These are phyloP conservation scores for Cossypha polioptera DNA, from an alignment of 2,797 vertebrate genomes.

Conservation along the genomic window DNA sequence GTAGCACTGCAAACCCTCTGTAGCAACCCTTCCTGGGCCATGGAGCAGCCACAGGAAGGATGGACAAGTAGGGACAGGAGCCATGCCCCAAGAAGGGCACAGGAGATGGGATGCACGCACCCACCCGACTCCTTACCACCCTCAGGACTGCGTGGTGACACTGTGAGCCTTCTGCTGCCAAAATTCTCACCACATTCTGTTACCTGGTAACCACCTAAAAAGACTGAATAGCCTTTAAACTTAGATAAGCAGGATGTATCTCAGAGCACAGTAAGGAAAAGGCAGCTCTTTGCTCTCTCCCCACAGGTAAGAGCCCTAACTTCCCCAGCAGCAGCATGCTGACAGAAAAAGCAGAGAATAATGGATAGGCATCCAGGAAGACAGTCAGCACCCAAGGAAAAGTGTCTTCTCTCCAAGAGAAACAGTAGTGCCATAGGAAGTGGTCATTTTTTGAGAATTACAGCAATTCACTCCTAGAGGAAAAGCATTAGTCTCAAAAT, in stretches of 20 bases:
- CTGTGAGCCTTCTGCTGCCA: not conserved
- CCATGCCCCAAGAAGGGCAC: not conserved
- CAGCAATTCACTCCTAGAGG: not conserved
- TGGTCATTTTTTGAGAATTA: not conserved
- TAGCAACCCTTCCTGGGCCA: not conserved
- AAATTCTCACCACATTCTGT: not conserved
- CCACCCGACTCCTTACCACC: not conserved
- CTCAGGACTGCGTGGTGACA: not conserved
- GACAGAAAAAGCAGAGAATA: not conserved
- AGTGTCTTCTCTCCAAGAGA: not conserved
- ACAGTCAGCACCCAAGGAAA: not conserved
- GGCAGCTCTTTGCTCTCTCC: not conserved
- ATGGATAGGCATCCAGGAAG: not conserved
- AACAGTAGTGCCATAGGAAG: not conserved
- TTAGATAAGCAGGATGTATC: not conserved
- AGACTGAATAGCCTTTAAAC: not conserved
- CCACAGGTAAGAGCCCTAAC: not conserved
- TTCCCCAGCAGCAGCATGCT: not conserved
- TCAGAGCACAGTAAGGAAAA: not conserved
- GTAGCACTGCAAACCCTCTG: not conserved
- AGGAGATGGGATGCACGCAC: not conserved
- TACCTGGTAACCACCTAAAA: not conserved
- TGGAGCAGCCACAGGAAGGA: accelerated
- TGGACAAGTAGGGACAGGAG: accelerated
- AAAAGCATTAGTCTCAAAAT: not conserved